Conservation (phyloP, 2,888 invertebrate genomes). For the Toxonevra muliebris region DNA sequence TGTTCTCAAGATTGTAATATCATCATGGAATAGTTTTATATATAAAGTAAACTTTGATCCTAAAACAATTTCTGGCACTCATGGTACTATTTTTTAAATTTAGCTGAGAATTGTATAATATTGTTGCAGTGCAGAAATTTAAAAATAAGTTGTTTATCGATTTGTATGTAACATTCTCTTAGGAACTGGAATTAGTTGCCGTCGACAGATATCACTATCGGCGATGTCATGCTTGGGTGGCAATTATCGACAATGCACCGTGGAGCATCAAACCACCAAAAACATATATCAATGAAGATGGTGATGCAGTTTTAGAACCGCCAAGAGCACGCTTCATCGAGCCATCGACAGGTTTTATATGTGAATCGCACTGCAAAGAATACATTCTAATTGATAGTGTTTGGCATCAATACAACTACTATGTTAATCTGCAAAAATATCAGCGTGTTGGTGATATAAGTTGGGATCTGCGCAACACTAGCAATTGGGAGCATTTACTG, state of each 20-base stretch:
- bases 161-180: not conserved
- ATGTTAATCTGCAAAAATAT: conserved; percentile 74
- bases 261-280: conserved; percentile 56
- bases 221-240: conserved; percentile 86
- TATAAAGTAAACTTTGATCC: no score
- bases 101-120: no score
- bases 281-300: conserved; percentile 52
- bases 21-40: no score
- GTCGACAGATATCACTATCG: conserved; percentile 74
- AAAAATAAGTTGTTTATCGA: no score
- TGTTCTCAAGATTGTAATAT: no score
- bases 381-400: conserved; percentile 84
- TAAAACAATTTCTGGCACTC: no score
- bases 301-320: conserved; percentile 53
- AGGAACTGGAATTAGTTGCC: conserved; percentile 68
- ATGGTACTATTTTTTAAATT: no score
- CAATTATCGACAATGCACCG: conserved; percentile 68
- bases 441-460: conserved; percentile 67
- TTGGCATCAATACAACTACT: conserved; percentile 89
- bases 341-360: conserved; percentile 78
- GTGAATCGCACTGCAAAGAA: conserved; percentile 68
- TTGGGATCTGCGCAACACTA: conserved; percentile 71
- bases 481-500: conserved; percentile 78
- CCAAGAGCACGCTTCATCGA: conserved; percentile 79
- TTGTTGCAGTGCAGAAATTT: no score